phyloP scores from a whole-genome alignment of 1,140 invertebrate genomes.

The Calosoma granatense region DNA sequence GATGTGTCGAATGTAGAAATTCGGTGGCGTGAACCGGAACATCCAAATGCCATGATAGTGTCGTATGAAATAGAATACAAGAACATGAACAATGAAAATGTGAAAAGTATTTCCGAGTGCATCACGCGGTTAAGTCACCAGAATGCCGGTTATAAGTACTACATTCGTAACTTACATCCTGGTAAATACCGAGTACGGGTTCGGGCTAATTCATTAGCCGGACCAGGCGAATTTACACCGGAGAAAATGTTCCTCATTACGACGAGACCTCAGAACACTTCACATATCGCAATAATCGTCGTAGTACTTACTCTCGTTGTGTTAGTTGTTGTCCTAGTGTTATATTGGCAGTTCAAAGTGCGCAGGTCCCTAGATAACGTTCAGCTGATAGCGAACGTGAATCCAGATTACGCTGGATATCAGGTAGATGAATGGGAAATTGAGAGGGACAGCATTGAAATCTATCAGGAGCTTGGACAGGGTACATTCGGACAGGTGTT shows the following conservation, averaged over 20 bases:
- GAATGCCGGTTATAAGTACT: conserved; percentile 17
- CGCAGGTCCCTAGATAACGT: conserved; percentile 28
- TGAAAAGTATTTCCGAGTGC: conserved; percentile 28
- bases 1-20: conserved; percentile 35
- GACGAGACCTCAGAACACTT: not conserved
- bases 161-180: conserved; percentile 37
- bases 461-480: conserved; percentile 73
- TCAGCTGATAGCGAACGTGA: conserved; percentile 61
- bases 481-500: conserved; percentile 89
- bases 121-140: conserved; percentile 33
- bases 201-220: conserved; percentile 50
- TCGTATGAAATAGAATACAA: conserved; percentile 48
- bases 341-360: conserved; percentile 19
- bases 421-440: conserved; percentile 94
- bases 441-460: conserved; percentile 64
- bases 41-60: conserved; percentile 53
- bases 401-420: conserved; percentile 74
- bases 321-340: conserved; percentile 16
- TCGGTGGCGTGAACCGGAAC: conserved; percentile 45
- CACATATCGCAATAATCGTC: conserved; percentile 30
- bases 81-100: conserved; percentile 26
- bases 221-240: conserved; percentile 43
- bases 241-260: conserved; percentile 50
- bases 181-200: conserved; percentile 55
- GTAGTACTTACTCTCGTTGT: conserved; percentile 29